A percentile compares a stretch with the other conserved stretches of the same genome.
These are phyloP conservation scores for Leptobrachium leishanense DNA, from an alignment of 2,113 vertebrate genomes.

Conservation along the genomic window DNA sequence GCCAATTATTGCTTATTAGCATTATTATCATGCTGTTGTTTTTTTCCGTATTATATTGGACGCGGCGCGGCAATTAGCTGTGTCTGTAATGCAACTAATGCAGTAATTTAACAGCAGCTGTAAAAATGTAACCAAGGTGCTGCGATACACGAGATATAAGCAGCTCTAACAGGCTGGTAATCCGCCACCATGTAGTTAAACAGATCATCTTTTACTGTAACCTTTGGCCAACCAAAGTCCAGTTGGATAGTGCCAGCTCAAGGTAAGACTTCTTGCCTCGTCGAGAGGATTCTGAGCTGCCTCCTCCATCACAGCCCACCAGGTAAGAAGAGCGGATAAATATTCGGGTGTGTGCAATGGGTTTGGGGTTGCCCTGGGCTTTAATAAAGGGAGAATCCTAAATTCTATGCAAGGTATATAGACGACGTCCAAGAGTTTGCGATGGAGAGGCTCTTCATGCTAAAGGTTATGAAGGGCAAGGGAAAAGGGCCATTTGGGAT, in stretches of 20 bases:
- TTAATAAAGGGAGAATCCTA: no score
- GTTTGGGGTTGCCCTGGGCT: no score
- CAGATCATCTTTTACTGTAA: conserved; percentile 91
- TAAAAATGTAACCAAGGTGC: neutral
- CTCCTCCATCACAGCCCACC: conserved; percentile 15
- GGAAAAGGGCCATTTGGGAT: no score
- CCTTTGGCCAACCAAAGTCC: conserved; percentile 89
- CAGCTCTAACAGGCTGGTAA: neutral
- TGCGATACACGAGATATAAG: neutral
- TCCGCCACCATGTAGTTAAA: conserved; percentile 75
- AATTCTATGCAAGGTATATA: no score
- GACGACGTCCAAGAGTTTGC: no score
- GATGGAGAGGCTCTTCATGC: no score
- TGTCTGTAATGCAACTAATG: neutral
- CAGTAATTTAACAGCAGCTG: neutral
- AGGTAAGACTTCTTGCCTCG: conserved; percentile 10
- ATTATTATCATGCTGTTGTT: no score
- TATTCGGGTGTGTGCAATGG: no score
- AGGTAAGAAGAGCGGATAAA: conserved; percentile 9
- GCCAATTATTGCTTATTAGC: no score
- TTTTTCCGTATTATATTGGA: no score
- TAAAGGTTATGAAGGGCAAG: no score
- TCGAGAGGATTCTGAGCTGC: neutral
- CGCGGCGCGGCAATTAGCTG: neutral
- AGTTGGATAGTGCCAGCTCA: conserved; percentile 29